phyloP scores from a whole-genome alignment of 2,113 vertebrate species.

The Hydrochoerus hydrochaeris region DNA sequence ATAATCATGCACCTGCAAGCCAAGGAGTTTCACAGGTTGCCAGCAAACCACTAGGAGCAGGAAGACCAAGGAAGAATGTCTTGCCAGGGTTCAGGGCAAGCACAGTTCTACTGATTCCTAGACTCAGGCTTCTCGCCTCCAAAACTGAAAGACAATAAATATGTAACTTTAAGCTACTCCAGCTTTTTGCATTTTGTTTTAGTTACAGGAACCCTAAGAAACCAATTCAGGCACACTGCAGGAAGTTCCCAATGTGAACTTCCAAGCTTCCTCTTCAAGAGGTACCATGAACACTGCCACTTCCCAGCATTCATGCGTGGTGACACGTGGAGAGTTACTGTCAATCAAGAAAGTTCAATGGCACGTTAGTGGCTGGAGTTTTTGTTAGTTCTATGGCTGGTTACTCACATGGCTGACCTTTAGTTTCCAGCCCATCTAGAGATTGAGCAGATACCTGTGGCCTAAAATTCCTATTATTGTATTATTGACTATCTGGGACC shows the following conservation, averaged over 20 bases:
- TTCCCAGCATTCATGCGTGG: neutral
- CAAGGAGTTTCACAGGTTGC: neutral
- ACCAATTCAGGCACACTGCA: neutral
- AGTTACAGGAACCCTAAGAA: neutral
- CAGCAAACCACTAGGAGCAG: neutral
- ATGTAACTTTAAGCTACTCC: neutral
- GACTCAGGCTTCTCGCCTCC: neutral
- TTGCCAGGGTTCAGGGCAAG: neutral
- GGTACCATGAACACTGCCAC: neutral
- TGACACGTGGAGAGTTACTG: neutral
- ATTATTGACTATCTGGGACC: neutral
- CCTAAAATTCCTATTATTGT: neutral
- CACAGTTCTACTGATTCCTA: neutral
- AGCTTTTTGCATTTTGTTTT: neutral
- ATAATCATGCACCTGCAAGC: neutral
- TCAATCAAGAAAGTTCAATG: neutral
- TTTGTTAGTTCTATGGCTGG: no score
- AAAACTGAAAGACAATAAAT: neutral
- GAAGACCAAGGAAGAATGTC: neutral
- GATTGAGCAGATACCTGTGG: neutral
- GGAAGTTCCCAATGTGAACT: neutral
- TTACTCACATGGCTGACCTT: neutral
- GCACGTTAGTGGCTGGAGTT: neutral
- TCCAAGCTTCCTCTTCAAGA: neutral
- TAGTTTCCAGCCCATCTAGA: neutral